phyloP scores from a whole-genome alignment of 1,140 invertebrate genomes.

The Oryzaephilus surinamensis region DNA sequence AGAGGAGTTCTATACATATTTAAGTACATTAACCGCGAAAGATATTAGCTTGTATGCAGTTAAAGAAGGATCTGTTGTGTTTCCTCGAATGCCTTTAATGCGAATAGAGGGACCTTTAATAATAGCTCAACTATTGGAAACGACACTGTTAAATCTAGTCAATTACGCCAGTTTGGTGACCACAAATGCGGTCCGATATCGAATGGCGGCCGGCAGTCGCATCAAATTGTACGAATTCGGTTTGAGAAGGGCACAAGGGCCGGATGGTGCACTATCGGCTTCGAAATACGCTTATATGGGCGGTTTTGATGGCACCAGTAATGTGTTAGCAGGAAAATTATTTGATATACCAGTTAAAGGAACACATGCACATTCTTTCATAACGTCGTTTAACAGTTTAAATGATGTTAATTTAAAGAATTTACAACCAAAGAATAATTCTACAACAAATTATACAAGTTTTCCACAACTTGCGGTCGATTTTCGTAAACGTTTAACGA shows the following conservation, averaged over 20 bases:
- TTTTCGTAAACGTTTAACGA: conserved; percentile 62
- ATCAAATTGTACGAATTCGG: conserved; percentile 91
- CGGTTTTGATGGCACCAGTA: conserved; percentile 97
- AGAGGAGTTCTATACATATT: conserved; percentile 66
- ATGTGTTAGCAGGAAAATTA: conserved; percentile 95
- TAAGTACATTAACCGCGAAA: conserved; percentile 45
- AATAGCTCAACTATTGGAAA: conserved; percentile 92
- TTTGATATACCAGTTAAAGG: conserved; percentile 96
- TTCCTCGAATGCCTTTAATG: conserved; percentile 89
- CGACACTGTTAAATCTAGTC: conserved; percentile 88
- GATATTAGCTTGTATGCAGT: conserved; percentile 84
- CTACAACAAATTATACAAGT: conserved; percentile 57
- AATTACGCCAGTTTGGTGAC: conserved; percentile 98
- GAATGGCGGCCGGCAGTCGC: conserved; percentile 83
- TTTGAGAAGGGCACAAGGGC: conserved; percentile 92
- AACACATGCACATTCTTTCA: conserved; percentile 96
- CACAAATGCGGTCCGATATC: conserved; percentile 94
- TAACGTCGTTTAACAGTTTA: conserved; percentile 81
- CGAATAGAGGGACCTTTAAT: conserved; percentile 84
- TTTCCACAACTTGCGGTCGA: conserved; percentile 52
- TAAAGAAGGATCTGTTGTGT: conserved; percentile 94
- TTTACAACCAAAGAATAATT: conserved; percentile 53
- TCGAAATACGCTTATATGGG: conserved; percentile 97
- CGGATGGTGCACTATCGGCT: conserved; percentile 94
- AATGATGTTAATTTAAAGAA: conserved; percentile 54